Conservation (phyloP, 2,888 invertebrate genomes). For the Oscheius sp. region DNA sequence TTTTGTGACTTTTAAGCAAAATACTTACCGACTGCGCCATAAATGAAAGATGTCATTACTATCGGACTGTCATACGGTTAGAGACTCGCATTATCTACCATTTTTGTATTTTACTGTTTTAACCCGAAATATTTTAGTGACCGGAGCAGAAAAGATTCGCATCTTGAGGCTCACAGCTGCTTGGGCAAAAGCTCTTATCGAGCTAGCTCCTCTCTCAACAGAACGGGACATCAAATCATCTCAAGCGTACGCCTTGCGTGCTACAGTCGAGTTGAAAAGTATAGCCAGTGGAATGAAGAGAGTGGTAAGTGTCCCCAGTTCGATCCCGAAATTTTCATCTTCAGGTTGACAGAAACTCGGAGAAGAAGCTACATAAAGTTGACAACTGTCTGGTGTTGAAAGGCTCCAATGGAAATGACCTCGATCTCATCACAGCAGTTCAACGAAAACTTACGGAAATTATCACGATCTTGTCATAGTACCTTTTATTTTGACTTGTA, state of each 20-base stretch:
- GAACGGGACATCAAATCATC: not conserved
- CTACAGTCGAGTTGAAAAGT: slow-evolving; percentile 11
- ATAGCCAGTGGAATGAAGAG: slow-evolving; percentile 16
- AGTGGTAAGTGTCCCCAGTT: not conserved
- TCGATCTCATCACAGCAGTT: not conserved
- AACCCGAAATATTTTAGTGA: not conserved
- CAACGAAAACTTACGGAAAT: not conserved
- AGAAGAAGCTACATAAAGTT: not conserved
- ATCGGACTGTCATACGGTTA: no score
- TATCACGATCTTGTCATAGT: not conserved
- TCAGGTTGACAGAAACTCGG: slow-evolving; percentile 13
- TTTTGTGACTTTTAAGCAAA: no score
- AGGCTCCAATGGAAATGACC: slow-evolving; percentile 1
- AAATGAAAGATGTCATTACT: no score
- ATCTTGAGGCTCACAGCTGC: slow-evolving; percentile 2
- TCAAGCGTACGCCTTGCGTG: not conserved
- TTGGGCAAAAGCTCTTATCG: slow-evolving; percentile 17
- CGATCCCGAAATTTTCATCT: not conserved
- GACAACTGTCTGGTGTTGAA: not conserved
- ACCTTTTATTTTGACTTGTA: not conserved
- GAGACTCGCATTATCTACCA: no score
- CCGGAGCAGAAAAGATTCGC: slow-evolving; percentile 11
- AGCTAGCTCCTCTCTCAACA: not conserved
- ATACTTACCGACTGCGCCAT: no score
- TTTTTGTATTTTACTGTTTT: no score